Percentiles rank a stretch among this genome's conserved stretches.
Evolutionary conservation across 2,113 vertebrate species (phyloP).

Genomic region (Megaceryle torquata): DNA sequence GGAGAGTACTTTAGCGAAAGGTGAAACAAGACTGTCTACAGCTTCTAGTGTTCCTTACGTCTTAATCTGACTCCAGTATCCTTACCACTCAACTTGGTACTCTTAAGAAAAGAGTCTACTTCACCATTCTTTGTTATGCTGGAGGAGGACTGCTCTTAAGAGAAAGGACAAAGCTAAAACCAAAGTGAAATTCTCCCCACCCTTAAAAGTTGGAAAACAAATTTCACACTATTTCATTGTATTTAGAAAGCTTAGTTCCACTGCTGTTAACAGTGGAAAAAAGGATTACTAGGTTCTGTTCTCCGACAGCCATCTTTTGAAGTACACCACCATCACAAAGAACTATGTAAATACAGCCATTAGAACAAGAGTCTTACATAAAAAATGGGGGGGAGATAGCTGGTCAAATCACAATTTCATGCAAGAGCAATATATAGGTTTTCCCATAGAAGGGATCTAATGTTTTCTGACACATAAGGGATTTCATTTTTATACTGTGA

Average conservation of each 20-base stretch:
- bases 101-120: background rate
- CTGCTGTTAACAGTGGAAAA: background rate
- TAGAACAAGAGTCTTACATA: background rate
- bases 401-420: background rate
- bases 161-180: background rate
- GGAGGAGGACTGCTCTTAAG: background rate
- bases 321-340: background rate
- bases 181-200: background rate
- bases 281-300: background rate
- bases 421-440: background rate
- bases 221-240: background rate
- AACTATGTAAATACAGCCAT: background rate
- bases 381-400: background rate
- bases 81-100: background rate
- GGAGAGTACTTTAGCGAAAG: background rate
- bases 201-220: background rate
- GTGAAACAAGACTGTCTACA: background rate
- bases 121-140: background rate
- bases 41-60: background rate
- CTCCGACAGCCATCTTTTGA: background rate
- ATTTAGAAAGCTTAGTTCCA: background rate
- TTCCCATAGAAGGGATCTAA: background rate
- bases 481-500: background rate
- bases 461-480: background rate
- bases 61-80: background rate